Conservation (phyloP, 2,888 invertebrate species). For the Eupithecia pulchellata region DNA sequence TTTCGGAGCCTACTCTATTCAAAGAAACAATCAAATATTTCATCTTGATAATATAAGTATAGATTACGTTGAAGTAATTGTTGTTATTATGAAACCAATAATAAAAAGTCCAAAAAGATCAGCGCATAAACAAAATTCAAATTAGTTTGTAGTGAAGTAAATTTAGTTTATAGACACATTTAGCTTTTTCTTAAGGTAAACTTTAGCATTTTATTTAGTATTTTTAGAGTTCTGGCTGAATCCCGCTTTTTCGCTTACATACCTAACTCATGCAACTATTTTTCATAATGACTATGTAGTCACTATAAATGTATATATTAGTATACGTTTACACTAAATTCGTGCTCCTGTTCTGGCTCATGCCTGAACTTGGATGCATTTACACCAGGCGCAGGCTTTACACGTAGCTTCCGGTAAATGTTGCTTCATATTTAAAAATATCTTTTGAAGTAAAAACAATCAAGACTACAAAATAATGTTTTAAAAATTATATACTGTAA, state of each 20-base stretch:
- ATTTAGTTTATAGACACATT: not conserved
- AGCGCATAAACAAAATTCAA: too few relatives aligned
- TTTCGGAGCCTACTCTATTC: too few relatives aligned
- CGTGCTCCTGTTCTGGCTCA: not conserved
- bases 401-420: not conserved
- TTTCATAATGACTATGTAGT: too few relatives aligned
- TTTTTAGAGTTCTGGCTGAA: not conserved
- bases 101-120: too few relatives aligned
- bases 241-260: not conserved
- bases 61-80: too few relatives aligned
- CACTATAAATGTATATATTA: not conserved
- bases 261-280: not conserved
- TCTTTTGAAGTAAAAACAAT: not conserved
- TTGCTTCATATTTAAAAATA: not conserved
- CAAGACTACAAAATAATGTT: not conserved
- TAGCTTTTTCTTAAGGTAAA: not conserved
- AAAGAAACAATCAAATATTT: too few relatives aligned
- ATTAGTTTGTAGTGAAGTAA: too few relatives aligned
- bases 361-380: not conserved
- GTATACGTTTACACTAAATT: not conserved
- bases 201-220: not conserved
- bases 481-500: not conserved
- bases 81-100: too few relatives aligned
- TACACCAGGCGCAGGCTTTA: not conserved
- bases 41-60: too few relatives aligned